phyloP scores from a whole-genome alignment of 2,888 invertebrate genomes.

The Dryocosmus kuriphilus region DNA sequence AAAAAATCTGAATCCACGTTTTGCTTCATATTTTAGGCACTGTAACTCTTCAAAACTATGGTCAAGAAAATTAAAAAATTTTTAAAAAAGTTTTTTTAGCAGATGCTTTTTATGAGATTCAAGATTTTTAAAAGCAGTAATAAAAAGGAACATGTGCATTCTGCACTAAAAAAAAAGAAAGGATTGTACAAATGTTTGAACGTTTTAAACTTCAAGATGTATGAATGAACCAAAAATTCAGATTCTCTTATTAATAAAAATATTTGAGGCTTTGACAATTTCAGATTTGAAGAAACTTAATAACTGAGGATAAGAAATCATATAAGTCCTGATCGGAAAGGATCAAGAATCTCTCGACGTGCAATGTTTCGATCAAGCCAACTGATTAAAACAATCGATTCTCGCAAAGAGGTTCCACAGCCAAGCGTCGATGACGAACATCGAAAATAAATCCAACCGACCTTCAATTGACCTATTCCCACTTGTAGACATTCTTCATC shows the following conservation, averaged over 20 bases:
- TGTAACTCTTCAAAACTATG: not conserved
- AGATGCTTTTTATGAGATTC: not conserved
- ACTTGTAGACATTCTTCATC: not conserved
- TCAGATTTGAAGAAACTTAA: not conserved
- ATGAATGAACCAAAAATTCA: no score
- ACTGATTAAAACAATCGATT: slow-evolving; percentile 27
- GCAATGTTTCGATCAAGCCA: slow-evolving; percentile 23
- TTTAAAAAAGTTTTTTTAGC: not conserved
- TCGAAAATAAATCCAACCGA: slow-evolving; percentile 33
- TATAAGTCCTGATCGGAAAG: not conserved
- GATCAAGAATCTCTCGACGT: slow-evolving; percentile 13
- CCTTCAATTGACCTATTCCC: slow-evolving; percentile 32
- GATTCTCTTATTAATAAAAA: no score
- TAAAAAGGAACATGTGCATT: not conserved
- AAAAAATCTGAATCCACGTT: not conserved
- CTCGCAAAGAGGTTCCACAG: slow-evolving; percentile 38
- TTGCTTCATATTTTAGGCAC: not conserved
- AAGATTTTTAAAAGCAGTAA: not conserved
- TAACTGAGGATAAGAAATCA: not conserved
- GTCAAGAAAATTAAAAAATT: not conserved
- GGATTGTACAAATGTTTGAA: not conserved
- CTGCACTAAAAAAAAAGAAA: not conserved
- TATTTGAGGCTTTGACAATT: no score
- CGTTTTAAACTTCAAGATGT: not conserved
- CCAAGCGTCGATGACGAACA: slow-evolving; percentile 38